Evolutionary conservation across 2,797 vertebrate genomes (phyloP).

Genomic region (Gymnothorax javanicus): DNA sequence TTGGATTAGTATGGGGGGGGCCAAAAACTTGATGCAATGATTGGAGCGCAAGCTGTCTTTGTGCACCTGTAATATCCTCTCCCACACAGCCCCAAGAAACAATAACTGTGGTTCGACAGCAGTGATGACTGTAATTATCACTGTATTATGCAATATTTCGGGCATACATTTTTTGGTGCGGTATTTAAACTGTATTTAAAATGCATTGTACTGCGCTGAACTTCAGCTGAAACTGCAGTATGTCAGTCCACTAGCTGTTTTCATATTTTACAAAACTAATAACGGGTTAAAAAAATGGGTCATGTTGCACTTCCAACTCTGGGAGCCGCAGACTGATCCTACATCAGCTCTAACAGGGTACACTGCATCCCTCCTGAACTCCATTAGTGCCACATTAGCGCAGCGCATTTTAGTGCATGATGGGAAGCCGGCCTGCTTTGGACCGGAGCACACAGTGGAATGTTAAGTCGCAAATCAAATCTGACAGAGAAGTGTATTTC

Average conservation of each 20-base stretch:
- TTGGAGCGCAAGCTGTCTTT: neutral
- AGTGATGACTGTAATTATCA: no score
- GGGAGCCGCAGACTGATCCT: neutral
- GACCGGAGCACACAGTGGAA: neutral
- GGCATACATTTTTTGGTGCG: no score
- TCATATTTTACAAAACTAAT: no score
- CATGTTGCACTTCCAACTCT: no score
- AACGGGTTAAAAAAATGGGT: neutral
- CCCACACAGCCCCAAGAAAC: neutral
- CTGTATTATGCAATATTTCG: no score
- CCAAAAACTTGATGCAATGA: neutral
- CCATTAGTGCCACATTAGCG: neutral
- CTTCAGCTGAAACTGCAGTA: no score
- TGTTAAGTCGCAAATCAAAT: neutral
- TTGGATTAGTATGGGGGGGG: neutral
- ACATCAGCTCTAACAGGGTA: neutral
- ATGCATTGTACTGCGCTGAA: no score
- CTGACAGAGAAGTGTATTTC: neutral
- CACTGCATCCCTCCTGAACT: neutral
- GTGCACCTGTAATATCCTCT: neutral
- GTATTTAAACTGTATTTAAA: no score
- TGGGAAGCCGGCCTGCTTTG: neutral
- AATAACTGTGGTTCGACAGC: no score
- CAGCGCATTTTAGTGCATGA: neutral
- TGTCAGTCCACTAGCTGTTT: no score